Base-by-base conservation (phyloP, 1,140 invertebrate genomes). In the Sycophila sp. region DNA sequence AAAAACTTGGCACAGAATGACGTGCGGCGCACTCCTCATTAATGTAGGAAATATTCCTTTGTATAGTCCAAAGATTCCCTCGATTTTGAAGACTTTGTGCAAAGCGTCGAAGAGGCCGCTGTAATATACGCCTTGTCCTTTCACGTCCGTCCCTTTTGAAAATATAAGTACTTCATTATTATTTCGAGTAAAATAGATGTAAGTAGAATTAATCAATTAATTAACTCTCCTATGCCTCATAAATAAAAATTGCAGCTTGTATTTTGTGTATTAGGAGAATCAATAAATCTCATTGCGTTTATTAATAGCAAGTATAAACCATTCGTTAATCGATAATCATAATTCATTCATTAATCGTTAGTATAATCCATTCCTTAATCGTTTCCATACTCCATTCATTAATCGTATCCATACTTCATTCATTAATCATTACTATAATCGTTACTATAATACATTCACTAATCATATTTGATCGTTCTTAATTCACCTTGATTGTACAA, bases 401-500 rank as follows among this genome's bases (percentile, higher is more conserved):
- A n/a, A n/a, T n/a, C n/a, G n/a, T n/a, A n/a, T n/a, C n/a, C n/a
- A n/a, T n/a, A n/a, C n/a, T n/a, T n/a, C n/a, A n/a, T n/a, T n/a
- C n/a, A n/a, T n/a, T n/a, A n/a, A n/a, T n/a, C n/a, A n/a, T n/a
- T n/a, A n/a, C n/a, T n/a, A n/a, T n/a, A n/a, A n/a, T n/a, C n/a
- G n/a, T n/a, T n/a, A n/a, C n/a, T 2, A 19, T 45, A 22, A 47
- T 47, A 47, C 5, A 40, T 40, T 2, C 11, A 6, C 11, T 15
- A 10, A 40, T n/a, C 11, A 2, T 40, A 4, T 47, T 10, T 30
- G 13, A 13, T 1, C 28, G n/a, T 36, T 67, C 78, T 83, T 85
- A n/a, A n/a, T n/a, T n/a, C n/a, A 92, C 93, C 91, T 91, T 98
- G 96, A 86, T 98, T 98, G 74, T 96, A 98, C 11, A 98, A 85